Evolutionary conservation across 2,113 vertebrate genomes (phyloP).

Genomic region (Periophthalmus modestus): DNA sequence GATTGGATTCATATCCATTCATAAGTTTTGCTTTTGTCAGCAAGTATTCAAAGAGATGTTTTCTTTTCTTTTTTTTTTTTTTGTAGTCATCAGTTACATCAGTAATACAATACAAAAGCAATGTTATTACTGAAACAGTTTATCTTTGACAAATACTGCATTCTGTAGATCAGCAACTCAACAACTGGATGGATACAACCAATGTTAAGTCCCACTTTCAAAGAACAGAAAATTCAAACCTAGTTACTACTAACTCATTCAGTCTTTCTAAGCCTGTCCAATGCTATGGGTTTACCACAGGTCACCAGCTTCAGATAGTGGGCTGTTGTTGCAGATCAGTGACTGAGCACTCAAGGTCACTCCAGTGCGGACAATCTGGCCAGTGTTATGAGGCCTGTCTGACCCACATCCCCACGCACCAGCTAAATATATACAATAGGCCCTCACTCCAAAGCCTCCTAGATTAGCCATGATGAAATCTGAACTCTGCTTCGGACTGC

Average conservation of each 20-base stretch:
- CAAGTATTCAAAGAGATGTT: neutral
- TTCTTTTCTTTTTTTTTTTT: neutral
- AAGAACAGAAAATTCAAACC: neutral
- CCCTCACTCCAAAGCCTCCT: slow-evolving; percentile 65
- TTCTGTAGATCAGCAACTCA: neutral
- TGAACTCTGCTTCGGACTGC: slow-evolving; percentile 45
- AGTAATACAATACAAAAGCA: too few relatives aligned
- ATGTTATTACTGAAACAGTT: neutral
- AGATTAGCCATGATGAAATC: slow-evolving; percentile 70
- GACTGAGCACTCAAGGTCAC: slow-evolving; percentile 65
- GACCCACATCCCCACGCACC: slow-evolving; percentile 66
- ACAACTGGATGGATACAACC: neutral
- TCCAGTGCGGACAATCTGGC: slow-evolving; percentile 57
- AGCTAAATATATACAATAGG: slow-evolving; percentile 74
- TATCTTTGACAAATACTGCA: too few relatives aligned
- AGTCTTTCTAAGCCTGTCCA: neutral
- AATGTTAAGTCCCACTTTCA: neutral
- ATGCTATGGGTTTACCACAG: slow-evolving; percentile 19
- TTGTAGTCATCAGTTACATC: neutral
- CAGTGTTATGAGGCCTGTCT: slow-evolving; percentile 63
- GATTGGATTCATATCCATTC: too few relatives aligned
- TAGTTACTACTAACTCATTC: neutral
- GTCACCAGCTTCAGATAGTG: slow-evolving; percentile 48
- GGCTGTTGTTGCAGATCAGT: slow-evolving; percentile 53
- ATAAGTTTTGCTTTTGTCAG: too few relatives aligned